Evolutionary conservation across 2,888 invertebrate species (phyloP), one percentile per base, ranked within the genome.

Genomic region (Antitype chi): DNA sequence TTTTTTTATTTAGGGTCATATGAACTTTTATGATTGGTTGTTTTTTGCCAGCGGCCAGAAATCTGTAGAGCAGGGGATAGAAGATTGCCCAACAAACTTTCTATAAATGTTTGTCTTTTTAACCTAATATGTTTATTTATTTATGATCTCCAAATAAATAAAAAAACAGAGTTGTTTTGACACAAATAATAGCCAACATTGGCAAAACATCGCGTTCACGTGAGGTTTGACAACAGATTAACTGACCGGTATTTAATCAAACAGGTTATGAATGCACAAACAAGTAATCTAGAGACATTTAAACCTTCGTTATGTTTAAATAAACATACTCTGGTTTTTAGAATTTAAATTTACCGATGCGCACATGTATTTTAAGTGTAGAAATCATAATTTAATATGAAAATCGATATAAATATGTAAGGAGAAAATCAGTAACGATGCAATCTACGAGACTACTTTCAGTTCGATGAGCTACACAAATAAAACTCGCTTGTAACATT

Each of bases 371-470:
- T 32, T 32, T 28, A 60, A 11, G 11, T 9, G 11, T 32, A 32
- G 20, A 32, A 60, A 32, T 60, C 28, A 11, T 11, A 32, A 60
- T 9, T 9, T 20, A 20, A 60, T 60, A 32, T 20, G 60, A 60
- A 32, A 47, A 71, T 43, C 43, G 43, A 63, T 57, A 49, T 63
- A 64, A 71, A 72, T 60, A 63, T 60, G 67, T 71, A 23, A 71
- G 15, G 78, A 78, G 84, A 83, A 81, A 81, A 71, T 81, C 57
- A 52, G 68, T 59, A 67, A 43, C 68, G 78, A 83, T 60, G 57
- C 71, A 32, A 69, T 78, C 64, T 64, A 57, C 57, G 38, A 64
- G 43, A 69, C 66, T 23, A 60, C 81, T 81, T 81, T 78, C 64
- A 73, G 69, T 79, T 67, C 70, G 53, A 70, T 59, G 70, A 74